phyloP scores from a whole-genome alignment of 2,888 invertebrate genomes.

The Melanargia galathea region DNA sequence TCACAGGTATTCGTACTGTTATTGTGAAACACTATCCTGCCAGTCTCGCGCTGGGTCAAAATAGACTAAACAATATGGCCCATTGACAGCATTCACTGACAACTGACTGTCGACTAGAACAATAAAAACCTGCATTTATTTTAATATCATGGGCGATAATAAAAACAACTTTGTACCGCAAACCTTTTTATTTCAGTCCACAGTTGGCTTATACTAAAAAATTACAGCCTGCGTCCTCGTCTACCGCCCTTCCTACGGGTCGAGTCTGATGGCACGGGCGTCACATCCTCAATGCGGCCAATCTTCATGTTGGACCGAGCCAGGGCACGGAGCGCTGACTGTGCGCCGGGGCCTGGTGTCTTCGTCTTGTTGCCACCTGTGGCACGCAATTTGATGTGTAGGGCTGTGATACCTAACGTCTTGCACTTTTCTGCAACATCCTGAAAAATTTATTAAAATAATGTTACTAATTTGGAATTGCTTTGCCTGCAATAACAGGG shows the following conservation, averaged over 20 bases:
- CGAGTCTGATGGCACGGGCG: slow-evolving; percentile 99
- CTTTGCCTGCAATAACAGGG: background rate
- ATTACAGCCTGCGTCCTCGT: slow-evolving; percentile 99
- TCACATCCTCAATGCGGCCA: slow-evolving; percentile 99
- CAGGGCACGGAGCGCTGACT: slow-evolving; percentile 97
- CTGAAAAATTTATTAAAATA: slow-evolving; percentile 65
- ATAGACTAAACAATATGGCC: too few relatives aligned
- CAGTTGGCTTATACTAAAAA: slow-evolving; percentile 75
- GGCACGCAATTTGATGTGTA: slow-evolving; percentile 98
- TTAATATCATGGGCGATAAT: slow-evolving; percentile 42
- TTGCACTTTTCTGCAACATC: slow-evolving; percentile 99
- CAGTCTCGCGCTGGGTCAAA: too few relatives aligned
- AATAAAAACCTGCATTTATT: too few relatives aligned
- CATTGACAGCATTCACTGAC: too few relatives aligned
- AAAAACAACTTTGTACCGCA: slow-evolving; percentile 57
- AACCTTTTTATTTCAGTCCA: slow-evolving; percentile 72
- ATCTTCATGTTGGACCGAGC: slow-evolving; percentile 99
- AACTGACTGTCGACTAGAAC: too few relatives aligned
- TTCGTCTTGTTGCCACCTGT: slow-evolving; percentile 99
- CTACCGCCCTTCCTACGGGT: slow-evolving; percentile 99
- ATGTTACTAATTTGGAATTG: too few relatives aligned
- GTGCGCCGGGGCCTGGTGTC: slow-evolving; percentile 99
- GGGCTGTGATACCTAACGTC: slow-evolving; percentile 96
- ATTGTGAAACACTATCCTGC: too few relatives aligned
- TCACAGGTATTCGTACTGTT: too few relatives aligned